A percentile compares a stretch with the other conserved stretches of the same genome.
These are phyloP conservation scores for Chelon auratus DNA, from an alignment of 2,797 vertebrate genomes.

Conservation along the genomic window DNA sequence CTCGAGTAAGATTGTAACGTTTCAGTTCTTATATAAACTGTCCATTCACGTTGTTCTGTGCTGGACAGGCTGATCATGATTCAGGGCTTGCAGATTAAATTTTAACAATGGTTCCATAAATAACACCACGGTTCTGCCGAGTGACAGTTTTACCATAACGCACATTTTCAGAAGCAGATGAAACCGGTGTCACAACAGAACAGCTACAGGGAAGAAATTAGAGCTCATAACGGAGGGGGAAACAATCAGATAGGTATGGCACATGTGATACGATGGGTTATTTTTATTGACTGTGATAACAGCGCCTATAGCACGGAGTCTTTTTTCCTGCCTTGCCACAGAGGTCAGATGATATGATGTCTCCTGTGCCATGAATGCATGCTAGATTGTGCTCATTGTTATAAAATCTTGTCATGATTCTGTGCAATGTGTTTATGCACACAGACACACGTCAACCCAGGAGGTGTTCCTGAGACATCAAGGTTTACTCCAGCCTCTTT, in stretches of 20 bases:
- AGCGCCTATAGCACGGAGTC: constrained; percentile 29
- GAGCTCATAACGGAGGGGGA: constrained; percentile 42
- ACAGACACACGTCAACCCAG: constrained; percentile 18
- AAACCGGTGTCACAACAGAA: constrained; percentile 36
- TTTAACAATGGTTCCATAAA: constrained; percentile 33
- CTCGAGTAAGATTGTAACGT: constrained; percentile 8
- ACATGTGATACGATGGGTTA: constrained; percentile 38
- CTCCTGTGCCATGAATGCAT: constrained; percentile 4
- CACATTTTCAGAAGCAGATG: constrained; percentile 33
- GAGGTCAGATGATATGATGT: constrained; percentile 31
- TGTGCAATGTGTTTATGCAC: constrained; percentile 9
- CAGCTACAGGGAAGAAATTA: constrained; percentile 37
- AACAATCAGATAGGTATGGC: constrained; percentile 45
- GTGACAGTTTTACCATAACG: constrained; percentile 4
- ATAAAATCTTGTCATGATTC: not conserved
- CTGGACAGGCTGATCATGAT: constrained; percentile 17
- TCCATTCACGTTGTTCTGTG: constrained; percentile 14
- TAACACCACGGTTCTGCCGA: constrained; percentile 21
- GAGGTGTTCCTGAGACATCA: not conserved
- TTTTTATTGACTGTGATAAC: constrained; percentile 45
- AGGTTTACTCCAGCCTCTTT: not conserved
- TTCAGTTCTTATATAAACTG: constrained; percentile 19
- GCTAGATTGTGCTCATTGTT: not conserved
- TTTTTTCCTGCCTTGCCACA: constrained; percentile 10
- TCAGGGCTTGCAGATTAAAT: constrained; percentile 24